phyloP scores from a whole-genome alignment of 1,140 invertebrate genomes.

The Papilio aristodemus region DNA sequence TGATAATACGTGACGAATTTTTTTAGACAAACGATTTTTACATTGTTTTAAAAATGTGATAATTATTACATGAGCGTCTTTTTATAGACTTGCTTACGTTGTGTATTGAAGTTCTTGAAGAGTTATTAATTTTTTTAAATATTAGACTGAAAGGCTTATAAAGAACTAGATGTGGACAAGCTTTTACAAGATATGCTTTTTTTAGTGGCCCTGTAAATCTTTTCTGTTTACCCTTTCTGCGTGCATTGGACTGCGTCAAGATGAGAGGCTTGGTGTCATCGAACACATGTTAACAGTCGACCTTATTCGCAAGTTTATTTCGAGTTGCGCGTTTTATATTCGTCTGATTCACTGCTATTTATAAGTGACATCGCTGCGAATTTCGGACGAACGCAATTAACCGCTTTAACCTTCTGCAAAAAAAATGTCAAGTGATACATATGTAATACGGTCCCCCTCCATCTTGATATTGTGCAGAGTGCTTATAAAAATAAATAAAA shows the following conservation, averaged over 20 bases:
- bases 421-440: slow-evolving; percentile 18
- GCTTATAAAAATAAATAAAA: too few relatives aligned
- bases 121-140: too few relatives aligned
- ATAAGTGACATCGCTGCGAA: slow-evolving; percentile 2
- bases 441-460: not conserved
- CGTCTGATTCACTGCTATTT: slow-evolving; percentile 12
- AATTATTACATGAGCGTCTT: too few relatives aligned
- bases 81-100: too few relatives aligned
- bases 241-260: not conserved
- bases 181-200: too few relatives aligned
- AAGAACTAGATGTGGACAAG: too few relatives aligned
- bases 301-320: not conserved
- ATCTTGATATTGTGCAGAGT: slow-evolving; percentile 10
- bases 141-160: too few relatives aligned
- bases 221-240: not conserved
- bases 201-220: too few relatives aligned
- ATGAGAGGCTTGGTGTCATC: not conserved
- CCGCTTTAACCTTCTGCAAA: slow-evolving; percentile 16
- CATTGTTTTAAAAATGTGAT: too few relatives aligned
- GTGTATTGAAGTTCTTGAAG: too few relatives aligned
- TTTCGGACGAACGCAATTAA: slow-evolving; percentile 5
- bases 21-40: not conserved
- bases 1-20: not conserved
- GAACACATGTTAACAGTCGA: slow-evolving; percentile 8
- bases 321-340: slow-evolving; percentile 15